Percentiles rank a stretch among this genome's conserved stretches.
phyloP scores from a whole-genome alignment of 1,140 invertebrate species.

The Drosophila miranda region DNA sequence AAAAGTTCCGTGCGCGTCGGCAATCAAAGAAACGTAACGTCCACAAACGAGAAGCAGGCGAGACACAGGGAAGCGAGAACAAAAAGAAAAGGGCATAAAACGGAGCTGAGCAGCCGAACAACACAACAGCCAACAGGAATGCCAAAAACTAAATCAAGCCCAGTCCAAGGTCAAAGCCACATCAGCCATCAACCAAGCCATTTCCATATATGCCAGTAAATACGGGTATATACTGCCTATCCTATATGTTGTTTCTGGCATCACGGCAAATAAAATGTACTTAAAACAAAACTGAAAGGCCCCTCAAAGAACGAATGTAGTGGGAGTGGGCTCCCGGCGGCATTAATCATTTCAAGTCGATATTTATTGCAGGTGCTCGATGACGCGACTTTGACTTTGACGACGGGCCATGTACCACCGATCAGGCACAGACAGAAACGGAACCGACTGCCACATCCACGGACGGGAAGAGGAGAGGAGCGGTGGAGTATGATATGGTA shows the following conservation, averaged over 20 bases:
- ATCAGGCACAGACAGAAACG: background rate
- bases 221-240: constrained; percentile 12
- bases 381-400: constrained; percentile 30
- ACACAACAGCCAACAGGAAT: constrained; percentile 29
- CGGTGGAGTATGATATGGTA: background rate
- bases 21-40: constrained; percentile 74
- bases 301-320: background rate
- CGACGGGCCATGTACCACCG: constrained; percentile 27
- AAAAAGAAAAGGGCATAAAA: constrained; percentile 70
- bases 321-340: background rate
- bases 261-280: constrained; percentile 62
- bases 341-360: constrained; percentile 74
- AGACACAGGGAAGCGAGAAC: constrained; percentile 21
- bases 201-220: constrained; percentile 18
- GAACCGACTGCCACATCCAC: background rate
- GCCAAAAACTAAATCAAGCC: constrained; percentile 67
- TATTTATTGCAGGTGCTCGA: constrained; percentile 54
- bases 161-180: constrained; percentile 64
- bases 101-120: background rate
- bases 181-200: constrained; percentile 13
- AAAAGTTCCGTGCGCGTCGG: constrained; percentile 69
- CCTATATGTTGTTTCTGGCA: constrained; percentile 12
- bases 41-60: constrained; percentile 22
- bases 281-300: constrained; percentile 62
- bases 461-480: background rate